phyloP scores from a whole-genome alignment of 2,888 invertebrate genomes.

The Disparrhopalites patrizii region DNA sequence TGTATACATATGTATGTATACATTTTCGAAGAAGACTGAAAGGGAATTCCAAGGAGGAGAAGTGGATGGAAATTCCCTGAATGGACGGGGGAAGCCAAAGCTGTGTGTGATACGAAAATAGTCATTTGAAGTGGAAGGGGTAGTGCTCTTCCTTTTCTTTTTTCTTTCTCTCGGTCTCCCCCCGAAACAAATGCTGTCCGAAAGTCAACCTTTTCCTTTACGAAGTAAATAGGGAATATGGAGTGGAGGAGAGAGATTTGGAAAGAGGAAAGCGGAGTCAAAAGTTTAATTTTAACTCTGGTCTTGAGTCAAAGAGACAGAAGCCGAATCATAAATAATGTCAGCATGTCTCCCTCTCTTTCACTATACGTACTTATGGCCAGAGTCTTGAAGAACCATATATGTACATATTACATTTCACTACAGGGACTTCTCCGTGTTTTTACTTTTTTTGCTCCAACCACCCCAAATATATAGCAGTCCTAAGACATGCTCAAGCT shows the following conservation, averaged over 20 bases:
- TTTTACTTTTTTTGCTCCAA: too few relatives aligned
- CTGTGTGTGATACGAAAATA: not conserved
- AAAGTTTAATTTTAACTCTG: slow-evolving; percentile 28
- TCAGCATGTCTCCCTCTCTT: slow-evolving; percentile 12
- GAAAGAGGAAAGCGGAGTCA: slow-evolving; percentile 12
- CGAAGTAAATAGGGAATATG: not conserved
- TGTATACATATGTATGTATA: too few relatives aligned
- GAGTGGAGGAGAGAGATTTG: not conserved
- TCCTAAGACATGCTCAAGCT: too few relatives aligned
- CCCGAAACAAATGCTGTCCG: slow-evolving; percentile 5
- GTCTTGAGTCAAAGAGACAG: slow-evolving; percentile 28
- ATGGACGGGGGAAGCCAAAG: not conserved
- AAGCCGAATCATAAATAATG: slow-evolving; percentile 33
- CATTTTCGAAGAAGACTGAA: too few relatives aligned
- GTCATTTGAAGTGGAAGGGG: not conserved
- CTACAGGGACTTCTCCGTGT: too few relatives aligned
- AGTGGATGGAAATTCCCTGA: too few relatives aligned
- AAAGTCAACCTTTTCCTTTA: not conserved
- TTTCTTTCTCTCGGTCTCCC: not conserved
- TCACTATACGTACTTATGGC: too few relatives aligned
- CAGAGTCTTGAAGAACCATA: too few relatives aligned
- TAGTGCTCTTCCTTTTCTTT: not conserved
- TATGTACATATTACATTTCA: too few relatives aligned
- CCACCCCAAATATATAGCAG: too few relatives aligned
- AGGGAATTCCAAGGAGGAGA: too few relatives aligned